Evolutionary conservation across 2,113 vertebrate genomes (phyloP), one percentile per base, ranked within the genome.

Genomic region (Pomatostomus ruficeps): DNA sequence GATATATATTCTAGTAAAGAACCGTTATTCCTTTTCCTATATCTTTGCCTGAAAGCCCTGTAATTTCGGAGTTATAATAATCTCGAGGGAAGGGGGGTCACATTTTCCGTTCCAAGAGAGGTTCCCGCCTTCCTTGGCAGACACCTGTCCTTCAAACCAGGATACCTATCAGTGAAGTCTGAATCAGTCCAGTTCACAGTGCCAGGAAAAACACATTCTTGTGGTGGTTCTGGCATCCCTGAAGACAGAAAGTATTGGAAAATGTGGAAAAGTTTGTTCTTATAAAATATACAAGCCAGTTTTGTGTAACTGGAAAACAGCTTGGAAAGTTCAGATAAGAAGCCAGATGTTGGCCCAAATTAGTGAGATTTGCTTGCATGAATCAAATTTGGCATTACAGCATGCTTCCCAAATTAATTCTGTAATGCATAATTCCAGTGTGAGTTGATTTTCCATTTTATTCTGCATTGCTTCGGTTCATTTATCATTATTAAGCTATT

Each of bases 311-410:
- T 38, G 54, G 67, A 81, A 79, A 72, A 59, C 26, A 42, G 49
- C 42, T 92, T 79, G 70, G 38, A 65, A 95, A 58, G 61, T 89
- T 95, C 81, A 82, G 62, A 61, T 95, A 73, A 80, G 52, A 75
- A 91, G 46, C 46, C 70, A 85, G 74, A 91, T 88, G 42, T 85
- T 96, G 74, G 23, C 20, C 35, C 2, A 0, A 81, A 54, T 49
- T 63, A 84, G 52, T 63, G 63, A 88, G 31, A 59, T 74, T 63
- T 63, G 21, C 57, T 54, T 68, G 35, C 26, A 10, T 59, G 73
- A 40, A 81, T 92, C 43, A 57, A 78, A 78, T 81, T 45, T 87
- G 86, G 59, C 65, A 38, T 85, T 89, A 23, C 36, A 49, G 45
- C 48, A 14, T 54, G n/a, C 57, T 87, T 88, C 59, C 70, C 40